A percentile compares a stretch with the other conserved stretches of the same genome.
Evolutionary conservation across 2,113 vertebrate genomes (phyloP).

Genomic region (Burhinus oedicnemus): DNA sequence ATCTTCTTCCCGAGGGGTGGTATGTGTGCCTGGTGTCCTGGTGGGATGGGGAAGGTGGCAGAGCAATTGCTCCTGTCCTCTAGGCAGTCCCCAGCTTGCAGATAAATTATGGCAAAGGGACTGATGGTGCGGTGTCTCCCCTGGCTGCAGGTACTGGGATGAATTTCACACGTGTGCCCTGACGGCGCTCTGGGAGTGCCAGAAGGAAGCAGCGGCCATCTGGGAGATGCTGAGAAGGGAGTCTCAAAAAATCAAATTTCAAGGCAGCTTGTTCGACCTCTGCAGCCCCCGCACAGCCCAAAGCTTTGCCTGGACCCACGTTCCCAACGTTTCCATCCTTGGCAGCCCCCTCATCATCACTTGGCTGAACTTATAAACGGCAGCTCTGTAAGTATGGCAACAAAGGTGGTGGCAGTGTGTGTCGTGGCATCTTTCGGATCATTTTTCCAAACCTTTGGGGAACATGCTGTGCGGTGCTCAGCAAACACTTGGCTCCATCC

Average conservation of each 20-base stretch:
- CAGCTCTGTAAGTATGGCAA: neutral
- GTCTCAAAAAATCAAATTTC: conserved; percentile 79
- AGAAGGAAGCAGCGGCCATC: conserved; percentile 76
- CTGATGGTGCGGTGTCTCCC: conserved; percentile 13
- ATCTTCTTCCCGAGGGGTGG: neutral
- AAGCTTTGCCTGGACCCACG: neutral
- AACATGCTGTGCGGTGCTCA: neutral
- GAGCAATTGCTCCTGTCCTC: neutral
- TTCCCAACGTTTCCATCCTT: conserved; percentile 8
- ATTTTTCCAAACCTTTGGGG: neutral
- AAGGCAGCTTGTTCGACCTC: conserved; percentile 80
- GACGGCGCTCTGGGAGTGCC: conserved; percentile 70
- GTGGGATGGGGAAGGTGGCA: neutral
- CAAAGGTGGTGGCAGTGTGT: neutral
- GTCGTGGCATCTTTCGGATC: neutral
- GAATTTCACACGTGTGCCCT: conserved; percentile 78
- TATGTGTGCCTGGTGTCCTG: neutral
- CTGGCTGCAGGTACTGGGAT: conserved; percentile 78
- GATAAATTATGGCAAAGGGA: neutral
- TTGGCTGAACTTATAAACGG: conserved; percentile 42
- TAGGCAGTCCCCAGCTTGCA: neutral
- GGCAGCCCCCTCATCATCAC: conserved; percentile 5
- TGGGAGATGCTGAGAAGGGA: conserved; percentile 80
- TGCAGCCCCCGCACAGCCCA: conserved; percentile 67
- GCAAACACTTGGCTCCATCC: neutral